Conservation (phyloP, 2,797 vertebrate species). For the Acanthurus tractus region DNA sequence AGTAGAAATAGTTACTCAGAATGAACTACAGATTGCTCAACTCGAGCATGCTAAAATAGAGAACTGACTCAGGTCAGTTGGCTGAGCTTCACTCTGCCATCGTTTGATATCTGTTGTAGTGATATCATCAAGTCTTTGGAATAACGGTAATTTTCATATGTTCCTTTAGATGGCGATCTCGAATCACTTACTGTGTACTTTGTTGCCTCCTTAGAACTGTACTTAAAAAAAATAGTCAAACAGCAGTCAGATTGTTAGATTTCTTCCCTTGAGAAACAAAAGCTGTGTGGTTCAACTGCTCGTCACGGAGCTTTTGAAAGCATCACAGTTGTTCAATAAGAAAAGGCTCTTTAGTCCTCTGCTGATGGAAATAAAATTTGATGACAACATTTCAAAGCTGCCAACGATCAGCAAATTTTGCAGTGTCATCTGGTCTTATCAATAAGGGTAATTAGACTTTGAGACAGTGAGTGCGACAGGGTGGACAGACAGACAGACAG, state of each 20-base stretch:
- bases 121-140: background rate
- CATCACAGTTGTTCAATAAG: no score
- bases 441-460: background rate
- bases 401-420: background rate
- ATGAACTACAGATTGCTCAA: background rate
- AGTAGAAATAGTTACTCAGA: background rate
- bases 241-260: background rate
- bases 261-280: background rate
- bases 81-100: background rate
- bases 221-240: background rate
- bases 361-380: background rate
- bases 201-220: no score
- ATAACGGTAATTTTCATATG: background rate
- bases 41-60: no score
- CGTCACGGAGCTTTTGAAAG: no score
- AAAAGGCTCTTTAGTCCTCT: background rate
- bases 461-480: background rate
- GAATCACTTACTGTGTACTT: background rate
- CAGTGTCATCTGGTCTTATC: background rate
- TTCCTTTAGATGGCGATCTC: slow-evolving; percentile 37
- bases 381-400: background rate
- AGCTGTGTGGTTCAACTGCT: background rate
- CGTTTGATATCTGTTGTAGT: background rate
- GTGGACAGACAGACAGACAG: no score
- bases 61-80: no score